Percentiles rank a stretch among this genome's conserved stretches.
Evolutionary conservation across 2,888 invertebrate species (phyloP).

Genomic region (Azorinus chamasolen): DNA sequence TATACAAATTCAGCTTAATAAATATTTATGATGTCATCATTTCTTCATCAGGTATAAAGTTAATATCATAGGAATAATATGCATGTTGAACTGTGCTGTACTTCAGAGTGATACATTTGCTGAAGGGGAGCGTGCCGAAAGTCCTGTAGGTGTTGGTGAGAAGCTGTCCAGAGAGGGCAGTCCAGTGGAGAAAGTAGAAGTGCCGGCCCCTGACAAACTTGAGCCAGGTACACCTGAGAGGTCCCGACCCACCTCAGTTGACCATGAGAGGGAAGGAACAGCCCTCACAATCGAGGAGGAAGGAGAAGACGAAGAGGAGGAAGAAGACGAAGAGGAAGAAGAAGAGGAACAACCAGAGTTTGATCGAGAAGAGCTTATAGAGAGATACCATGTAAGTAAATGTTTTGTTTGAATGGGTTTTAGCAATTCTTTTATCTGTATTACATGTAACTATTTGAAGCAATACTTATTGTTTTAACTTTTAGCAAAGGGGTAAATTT

Average conservation of each 20-base stretch:
- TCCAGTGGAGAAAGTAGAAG: constrained; percentile 68
- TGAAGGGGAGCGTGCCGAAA: constrained; percentile 80
- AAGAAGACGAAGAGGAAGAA: constrained; percentile 74
- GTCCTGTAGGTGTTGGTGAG: constrained; percentile 79
- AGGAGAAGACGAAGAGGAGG: constrained; percentile 68
- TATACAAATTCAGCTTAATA: too few relatives aligned
- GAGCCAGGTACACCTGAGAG: constrained; percentile 76
- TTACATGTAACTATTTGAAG: too few relatives aligned
- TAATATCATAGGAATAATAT: too few relatives aligned
- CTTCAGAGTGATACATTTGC: constrained; percentile 81
- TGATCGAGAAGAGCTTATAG: constrained; percentile 82
- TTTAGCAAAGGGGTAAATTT: too few relatives aligned
- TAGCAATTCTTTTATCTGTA: too few relatives aligned
- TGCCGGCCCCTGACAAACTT: constrained; percentile 61
- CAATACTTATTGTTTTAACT: too few relatives aligned
- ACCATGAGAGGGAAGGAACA: constrained; percentile 54
- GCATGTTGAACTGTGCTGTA: too few relatives aligned
- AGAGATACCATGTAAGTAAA: constrained; percentile 83
- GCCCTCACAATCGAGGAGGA: constrained; percentile 64
- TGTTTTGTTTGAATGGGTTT: too few relatives aligned
- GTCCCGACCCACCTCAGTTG: constrained; percentile 65
- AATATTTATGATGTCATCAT: too few relatives aligned
- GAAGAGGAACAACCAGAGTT: constrained; percentile 77
- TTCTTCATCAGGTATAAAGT: too few relatives aligned
- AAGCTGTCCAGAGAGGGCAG: constrained; percentile 81